Evolutionary conservation across 2,797 vertebrate genomes (phyloP), one percentile per base, ranked within the genome.

Genomic region (Semaprochilodus insignis): DNA sequence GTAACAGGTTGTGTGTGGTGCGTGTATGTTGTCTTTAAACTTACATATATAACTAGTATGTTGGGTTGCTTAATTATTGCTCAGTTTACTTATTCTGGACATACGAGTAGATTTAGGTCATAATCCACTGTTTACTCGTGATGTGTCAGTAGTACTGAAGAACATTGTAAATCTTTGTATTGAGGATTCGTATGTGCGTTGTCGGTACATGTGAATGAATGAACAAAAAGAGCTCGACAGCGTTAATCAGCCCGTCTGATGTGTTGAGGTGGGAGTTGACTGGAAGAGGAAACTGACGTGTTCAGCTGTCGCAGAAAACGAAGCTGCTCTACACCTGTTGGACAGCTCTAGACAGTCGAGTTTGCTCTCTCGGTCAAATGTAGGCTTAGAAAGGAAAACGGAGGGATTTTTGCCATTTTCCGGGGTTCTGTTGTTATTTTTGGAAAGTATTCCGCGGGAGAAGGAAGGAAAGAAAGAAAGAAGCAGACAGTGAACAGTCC

Each of bases 311-410:
- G 62, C 83, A 85, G 60, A 87, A 90, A 59, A 75, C 73, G 21
- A 5, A n/a, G 73, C 54, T 75, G 55, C 52, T 2, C 89, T 36
- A 88, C 90, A 92, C 92, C 92, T 94, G 92, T 88, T 84, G 84
- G 85, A 88, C 48, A 57, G 40, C 6, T 14, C 21, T 13, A 31
- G 54, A 0, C 44, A 48, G 44, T 48, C 44, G 44, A 48, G 44
- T 36, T 15, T 19, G 31, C 6, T 19, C 17, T 6, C 6, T 40
- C 31, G 36, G 65, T 48, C 67, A 70, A 70, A 70, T 23, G 11
- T 23, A 23, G 59, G 6, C 10, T 1, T 48, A 48, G 8, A 48
- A 48, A 48, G 11, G 10, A 13, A 48, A 13, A 6, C 40, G 0
- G 40, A 44, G 8, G 11, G 11, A 11, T 11, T 48, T 48, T 48